Evolutionary conservation across 2,113 vertebrate species (phyloP).

Genomic region (Microcebus ravelobensis): DNA sequence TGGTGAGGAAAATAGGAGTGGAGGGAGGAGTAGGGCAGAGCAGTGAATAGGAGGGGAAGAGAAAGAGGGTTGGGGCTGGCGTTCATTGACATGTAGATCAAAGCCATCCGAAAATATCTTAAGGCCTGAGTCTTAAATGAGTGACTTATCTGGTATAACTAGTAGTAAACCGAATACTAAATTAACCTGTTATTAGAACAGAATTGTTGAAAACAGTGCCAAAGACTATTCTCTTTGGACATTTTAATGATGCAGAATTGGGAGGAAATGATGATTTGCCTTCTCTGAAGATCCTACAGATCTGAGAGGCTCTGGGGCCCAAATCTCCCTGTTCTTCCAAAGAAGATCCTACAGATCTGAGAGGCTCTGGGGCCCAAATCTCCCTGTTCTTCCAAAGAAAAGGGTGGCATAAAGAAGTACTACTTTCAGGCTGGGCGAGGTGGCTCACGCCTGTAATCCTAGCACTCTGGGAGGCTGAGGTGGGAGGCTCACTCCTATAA

Average conservation of each 20-base stretch:
- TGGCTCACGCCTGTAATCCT: too few species aligned
- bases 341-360: too few species aligned
- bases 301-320: too few species aligned
- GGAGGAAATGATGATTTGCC: not conserved
- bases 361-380: not conserved
- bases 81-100: conserved; percentile 9
- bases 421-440: not conserved
- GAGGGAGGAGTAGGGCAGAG: not conserved
- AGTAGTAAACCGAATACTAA: conserved; percentile 8
- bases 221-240: not conserved
- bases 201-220: conserved; percentile 3
- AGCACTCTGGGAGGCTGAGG: too few species aligned
- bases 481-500: too few species aligned
- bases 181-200: conserved; percentile 34
- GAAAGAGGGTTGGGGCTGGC: not conserved
- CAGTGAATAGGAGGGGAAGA: not conserved
- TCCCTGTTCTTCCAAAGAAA: conserved; percentile 5
- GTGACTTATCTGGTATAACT: conserved; percentile 8
- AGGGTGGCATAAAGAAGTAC: not conserved
- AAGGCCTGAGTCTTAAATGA: conserved; percentile 11
- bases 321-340: too few species aligned
- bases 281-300: not conserved
- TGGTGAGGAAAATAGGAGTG: not conserved
- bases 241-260: not conserved
- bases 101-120: conserved; percentile 23